A percentile compares a stretch with the other conserved stretches of the same genome.
These are phyloP conservation scores for Eupithecia tripunctaria DNA, from an alignment of 2,888 invertebrate genomes.

Conservation along the genomic window DNA sequence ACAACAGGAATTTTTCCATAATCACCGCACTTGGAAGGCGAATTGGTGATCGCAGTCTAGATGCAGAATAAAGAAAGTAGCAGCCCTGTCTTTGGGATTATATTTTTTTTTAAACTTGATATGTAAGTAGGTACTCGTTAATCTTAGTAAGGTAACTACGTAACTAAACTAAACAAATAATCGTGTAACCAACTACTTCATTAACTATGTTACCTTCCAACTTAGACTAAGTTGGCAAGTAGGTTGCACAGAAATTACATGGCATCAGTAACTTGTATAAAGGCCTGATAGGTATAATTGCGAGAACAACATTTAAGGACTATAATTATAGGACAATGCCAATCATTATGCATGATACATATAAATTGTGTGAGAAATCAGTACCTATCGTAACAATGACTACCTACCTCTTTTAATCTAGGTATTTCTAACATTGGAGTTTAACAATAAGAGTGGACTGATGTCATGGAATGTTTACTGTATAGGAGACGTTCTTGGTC, in stretches of 20 bases:
- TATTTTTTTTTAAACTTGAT: not conserved
- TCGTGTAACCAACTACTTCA: not conserved
- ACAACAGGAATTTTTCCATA: not conserved
- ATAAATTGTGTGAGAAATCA: constrained; percentile 8
- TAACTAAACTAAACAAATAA: not conserved
- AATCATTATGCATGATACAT: constrained; percentile 9
- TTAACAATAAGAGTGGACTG: constrained; percentile 1
- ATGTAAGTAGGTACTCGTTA: too few species aligned
- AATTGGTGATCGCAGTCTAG: not conserved
- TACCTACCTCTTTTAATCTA: not conserved
- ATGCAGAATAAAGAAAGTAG: not conserved
- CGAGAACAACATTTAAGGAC: not conserved
- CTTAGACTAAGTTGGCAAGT: not conserved
- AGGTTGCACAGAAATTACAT: constrained; percentile 2
- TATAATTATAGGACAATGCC: not conserved
- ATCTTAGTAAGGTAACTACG: not conserved
- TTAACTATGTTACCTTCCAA: not conserved
- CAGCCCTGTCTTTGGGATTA: not conserved
- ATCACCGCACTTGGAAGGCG: not conserved
- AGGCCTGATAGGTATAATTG: not conserved
- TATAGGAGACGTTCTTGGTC: not conserved
- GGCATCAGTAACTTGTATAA: not conserved
- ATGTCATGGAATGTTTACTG: constrained; percentile 10
- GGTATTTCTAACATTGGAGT: not conserved
- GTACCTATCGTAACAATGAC: not conserved